Evolutionary conservation across 2,113 vertebrate species (phyloP), one percentile per base, ranked within the genome.

Genomic region (Tapirus terrestris): DNA sequence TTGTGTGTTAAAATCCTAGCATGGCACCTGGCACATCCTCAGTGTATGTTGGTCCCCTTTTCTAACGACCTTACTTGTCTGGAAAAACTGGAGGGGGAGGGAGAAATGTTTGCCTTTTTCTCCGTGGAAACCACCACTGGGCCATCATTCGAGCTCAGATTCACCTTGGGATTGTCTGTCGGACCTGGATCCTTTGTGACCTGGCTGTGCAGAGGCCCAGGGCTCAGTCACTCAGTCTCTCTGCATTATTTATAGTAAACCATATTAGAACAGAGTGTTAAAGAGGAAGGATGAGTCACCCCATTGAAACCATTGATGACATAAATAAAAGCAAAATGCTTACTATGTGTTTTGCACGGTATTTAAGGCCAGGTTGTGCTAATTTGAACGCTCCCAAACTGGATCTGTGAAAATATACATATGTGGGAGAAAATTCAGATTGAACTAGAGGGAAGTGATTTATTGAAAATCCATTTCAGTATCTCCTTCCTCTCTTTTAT

Each of bases 281-380:
- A 98, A 97, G 98, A 98, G 98, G 98, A 98, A 97, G 98, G 1
- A 79, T 99, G 98, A 99, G 98, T 99, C 98, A 99, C 98, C 86
- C 96, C 97, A 98, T 98, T 97, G 98, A 98, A 98, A 98, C 98
- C 97, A 29, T 95, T 68, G 56, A 98, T 97, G 98, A 97, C 98
- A 98, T 97, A 98, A 98, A 98, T 98, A 97, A 98, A 97, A 98
- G 98, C 97, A 70, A 98, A 98, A 95, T 51, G 93, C 98, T 99
- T 98, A 98, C 98, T 98, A 70, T 45, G 51, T 98, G 97, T 98
- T 98, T 98, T 95, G 96, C 92, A 82, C 72, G 68, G 98, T 93
- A 65, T 97, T 98, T 98, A 95, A 98, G 98, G 93, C 96, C 98
- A 98, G 98, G 98, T 97, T 97, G 95, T 98, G 98, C 98, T 99